phyloP scores from a whole-genome alignment of 2,797 vertebrate genomes.

The Onychomys torridus region DNA sequence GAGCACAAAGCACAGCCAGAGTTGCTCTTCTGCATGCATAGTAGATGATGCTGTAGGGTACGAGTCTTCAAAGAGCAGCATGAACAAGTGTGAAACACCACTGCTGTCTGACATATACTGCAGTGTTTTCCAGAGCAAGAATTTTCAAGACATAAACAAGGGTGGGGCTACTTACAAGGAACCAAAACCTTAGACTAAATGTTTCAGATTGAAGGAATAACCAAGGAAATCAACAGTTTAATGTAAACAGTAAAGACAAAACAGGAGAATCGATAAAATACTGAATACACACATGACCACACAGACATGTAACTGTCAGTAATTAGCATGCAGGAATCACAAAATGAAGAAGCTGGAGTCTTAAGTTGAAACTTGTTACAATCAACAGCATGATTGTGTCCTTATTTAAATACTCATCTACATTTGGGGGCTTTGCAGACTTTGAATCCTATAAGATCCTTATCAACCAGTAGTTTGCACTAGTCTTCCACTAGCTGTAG shows the following conservation, averaged over 20 bases:
- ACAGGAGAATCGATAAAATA: constrained; percentile 2
- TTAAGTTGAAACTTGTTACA: constrained; percentile 2
- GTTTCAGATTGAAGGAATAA: constrained; percentile 7
- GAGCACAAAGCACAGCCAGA: constrained; percentile 16
- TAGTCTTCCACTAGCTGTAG: not conserved
- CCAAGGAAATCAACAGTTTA: not conserved
- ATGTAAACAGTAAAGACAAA: constrained; percentile 28
- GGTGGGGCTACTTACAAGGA: not conserved
- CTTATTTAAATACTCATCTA: not conserved
- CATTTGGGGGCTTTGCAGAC: not conserved
- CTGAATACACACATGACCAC: not conserved
- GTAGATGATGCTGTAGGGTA: not conserved
- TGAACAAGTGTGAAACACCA: constrained; percentile 13
- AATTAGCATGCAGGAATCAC: not conserved
- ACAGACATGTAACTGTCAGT: not conserved
- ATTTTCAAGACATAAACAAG: constrained; percentile 38
- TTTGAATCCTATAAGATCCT: not conserved
- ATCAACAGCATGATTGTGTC: not conserved
- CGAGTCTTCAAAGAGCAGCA: constrained; percentile 27
- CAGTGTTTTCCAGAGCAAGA: constrained; percentile 62
- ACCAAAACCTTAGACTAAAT: constrained; percentile 40
- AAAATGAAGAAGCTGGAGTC: not conserved
- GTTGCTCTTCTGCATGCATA: not conserved
- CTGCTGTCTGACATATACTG: not conserved
- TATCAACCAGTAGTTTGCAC: constrained; percentile 25